Conservation (phyloP, 1,140 invertebrate species). For the Vanessa atalanta region DNA sequence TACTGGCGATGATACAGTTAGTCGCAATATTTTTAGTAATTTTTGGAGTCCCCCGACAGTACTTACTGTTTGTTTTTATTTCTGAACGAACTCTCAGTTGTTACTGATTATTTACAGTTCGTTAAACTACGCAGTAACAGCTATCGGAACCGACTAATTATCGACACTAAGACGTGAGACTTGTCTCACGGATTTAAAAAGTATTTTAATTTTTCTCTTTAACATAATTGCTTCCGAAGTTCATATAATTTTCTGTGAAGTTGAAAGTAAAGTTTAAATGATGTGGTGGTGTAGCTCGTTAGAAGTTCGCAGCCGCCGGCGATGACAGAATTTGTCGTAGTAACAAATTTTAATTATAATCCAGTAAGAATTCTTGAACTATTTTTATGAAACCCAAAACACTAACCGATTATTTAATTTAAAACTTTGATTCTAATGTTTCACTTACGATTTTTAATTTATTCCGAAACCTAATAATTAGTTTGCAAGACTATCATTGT, state of each 20-base stretch:
- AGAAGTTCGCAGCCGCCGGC: background rate
- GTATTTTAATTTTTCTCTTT: slow-evolving; percentile 2
- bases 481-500: no score
- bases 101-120: no score
- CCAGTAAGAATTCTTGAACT: background rate
- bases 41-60: no score
- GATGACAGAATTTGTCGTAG: background rate
- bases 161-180: background rate
- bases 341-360: background rate
- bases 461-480: no score
- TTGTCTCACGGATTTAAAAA: background rate
- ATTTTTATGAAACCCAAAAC: background rate
- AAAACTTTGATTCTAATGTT: no score
- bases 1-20: no score
- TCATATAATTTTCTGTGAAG: background rate
- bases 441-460: no score
- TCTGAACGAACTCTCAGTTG: no score
- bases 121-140: no score
- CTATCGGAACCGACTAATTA: background rate
- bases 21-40: no score
- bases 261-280: background rate
- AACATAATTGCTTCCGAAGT: background rate
- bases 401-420: background rate
- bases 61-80: no score
- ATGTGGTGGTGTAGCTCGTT: slow-evolving; percentile 2